These are phyloP conservation scores for Polydrusus tereticollis DNA, from an alignment of 2,888 invertebrate genomes.

Conservation along the genomic window DNA sequence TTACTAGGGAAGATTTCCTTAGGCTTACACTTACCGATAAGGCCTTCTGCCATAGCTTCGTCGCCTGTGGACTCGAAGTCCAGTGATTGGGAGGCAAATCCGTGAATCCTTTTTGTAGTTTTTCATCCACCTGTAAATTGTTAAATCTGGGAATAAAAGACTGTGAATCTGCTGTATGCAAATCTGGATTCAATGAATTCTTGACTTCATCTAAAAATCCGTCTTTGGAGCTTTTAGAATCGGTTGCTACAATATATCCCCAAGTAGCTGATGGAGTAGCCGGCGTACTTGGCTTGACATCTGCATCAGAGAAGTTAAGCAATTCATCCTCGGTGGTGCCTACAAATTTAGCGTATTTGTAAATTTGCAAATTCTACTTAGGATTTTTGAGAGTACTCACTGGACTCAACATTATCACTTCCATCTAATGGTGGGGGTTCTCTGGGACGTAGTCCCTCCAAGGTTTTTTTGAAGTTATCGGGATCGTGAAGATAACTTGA, in stretches of 20 bases:
- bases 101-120: constrained; percentile 49
- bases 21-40: constrained; percentile 70
- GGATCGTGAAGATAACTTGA: constrained; percentile 88
- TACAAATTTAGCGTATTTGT: constrained; percentile 42
- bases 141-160: constrained; percentile 75
- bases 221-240: constrained; percentile 44
- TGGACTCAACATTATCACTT: constrained; percentile 51
- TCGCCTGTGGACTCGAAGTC: constrained; percentile 67
- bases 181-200: constrained; percentile 65
- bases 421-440: constrained; percentile 73
- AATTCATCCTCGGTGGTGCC: constrained; percentile 76
- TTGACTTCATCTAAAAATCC: constrained; percentile 45
- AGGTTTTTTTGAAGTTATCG: constrained; percentile 81
- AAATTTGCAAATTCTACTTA: not conserved
- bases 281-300: constrained; percentile 62
- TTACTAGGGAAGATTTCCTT: too few species aligned
- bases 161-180: constrained; percentile 79
- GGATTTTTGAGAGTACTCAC: too few species aligned
- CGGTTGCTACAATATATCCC: constrained; percentile 61
- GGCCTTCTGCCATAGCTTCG: constrained; percentile 77
- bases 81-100: constrained; percentile 61
- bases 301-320: constrained; percentile 81
- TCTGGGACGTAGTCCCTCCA: constrained; percentile 84
- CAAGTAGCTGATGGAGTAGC: constrained; percentile 66
- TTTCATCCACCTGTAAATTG: constrained; percentile 67